phyloP scores from a whole-genome alignment of 2,888 invertebrate genomes.

The Cinara cedri region DNA sequence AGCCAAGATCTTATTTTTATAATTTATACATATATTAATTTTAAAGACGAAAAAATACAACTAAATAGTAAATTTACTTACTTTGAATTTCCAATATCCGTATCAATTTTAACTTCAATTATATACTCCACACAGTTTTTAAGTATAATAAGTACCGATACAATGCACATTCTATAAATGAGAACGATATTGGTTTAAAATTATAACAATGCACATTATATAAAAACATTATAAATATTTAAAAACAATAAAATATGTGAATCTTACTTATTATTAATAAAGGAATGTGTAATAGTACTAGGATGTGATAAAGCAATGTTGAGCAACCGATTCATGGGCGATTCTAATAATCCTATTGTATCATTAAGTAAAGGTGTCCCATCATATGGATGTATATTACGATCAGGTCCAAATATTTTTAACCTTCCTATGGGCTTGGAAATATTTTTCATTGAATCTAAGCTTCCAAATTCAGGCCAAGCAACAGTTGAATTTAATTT shows the following conservation, averaged over 20 bases:
- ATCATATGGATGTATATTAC: constrained; percentile 54
- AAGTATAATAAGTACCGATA: constrained; percentile 72
- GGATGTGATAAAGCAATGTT: constrained; percentile 50
- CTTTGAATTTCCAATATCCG: constrained; percentile 69
- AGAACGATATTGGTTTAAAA: not conserved
- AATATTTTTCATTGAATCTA: constrained; percentile 39
- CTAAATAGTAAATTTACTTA: constrained; percentile 54
- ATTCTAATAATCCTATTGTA: constrained; percentile 41
- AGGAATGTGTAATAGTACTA: constrained; percentile 46
- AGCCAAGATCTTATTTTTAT: too few relatives aligned
- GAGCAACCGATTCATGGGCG: constrained; percentile 53
- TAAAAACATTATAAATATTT: not conserved
- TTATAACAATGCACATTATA: not conserved
- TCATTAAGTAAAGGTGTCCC: constrained; percentile 42
- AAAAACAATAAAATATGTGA: not conserved
- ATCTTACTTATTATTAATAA: constrained; percentile 45
- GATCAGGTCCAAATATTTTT: constrained; percentile 56
- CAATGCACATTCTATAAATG: constrained; percentile 67
- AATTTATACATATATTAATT: not conserved
- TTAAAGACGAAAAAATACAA: not conserved
- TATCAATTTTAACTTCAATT: constrained; percentile 70
- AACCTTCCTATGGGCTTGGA: constrained; percentile 28
- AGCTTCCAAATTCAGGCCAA: constrained; percentile 35
- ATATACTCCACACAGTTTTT: constrained; percentile 71
- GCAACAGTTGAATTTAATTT: constrained; percentile 51